These are phyloP conservation scores for Lasioglossum pauxillum DNA, from an alignment of 2,888 invertebrate species.

Conservation along the genomic window DNA sequence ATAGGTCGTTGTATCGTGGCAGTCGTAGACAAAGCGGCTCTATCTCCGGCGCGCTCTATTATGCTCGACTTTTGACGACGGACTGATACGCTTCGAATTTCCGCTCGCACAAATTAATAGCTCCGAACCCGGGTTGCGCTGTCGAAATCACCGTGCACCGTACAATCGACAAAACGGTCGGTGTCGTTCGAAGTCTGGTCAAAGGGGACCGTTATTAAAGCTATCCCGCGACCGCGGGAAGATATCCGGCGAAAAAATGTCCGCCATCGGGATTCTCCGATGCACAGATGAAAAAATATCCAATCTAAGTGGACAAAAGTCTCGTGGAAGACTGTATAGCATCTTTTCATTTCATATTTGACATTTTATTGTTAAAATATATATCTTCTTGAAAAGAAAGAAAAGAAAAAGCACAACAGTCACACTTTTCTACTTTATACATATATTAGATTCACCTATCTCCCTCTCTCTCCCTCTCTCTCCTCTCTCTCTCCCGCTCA, in stretches of 20 bases:
- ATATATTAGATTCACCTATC: no score
- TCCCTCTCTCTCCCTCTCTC: no score
- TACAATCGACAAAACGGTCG: conserved; percentile 11
- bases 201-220: background rate
- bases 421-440: no score
- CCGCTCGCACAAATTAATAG: background rate
- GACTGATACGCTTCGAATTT: conserved; percentile 10
- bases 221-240: background rate
- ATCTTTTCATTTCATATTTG: no score
- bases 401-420: no score
- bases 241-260: background rate
- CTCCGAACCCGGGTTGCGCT: background rate
- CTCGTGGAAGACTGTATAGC: no score
- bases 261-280: background rate
- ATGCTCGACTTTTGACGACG: conserved; percentile 44
- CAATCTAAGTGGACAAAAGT: no score
- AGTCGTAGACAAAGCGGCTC: conserved; percentile 44
- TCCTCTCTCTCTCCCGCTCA: no score
- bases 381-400: no score
- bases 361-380: no score
- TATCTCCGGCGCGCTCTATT: conserved; percentile 29
- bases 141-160: background rate
- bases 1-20: conserved; percentile 70
- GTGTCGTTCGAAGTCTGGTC: background rate
- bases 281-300: no score